Conservation (phyloP, 2,797 vertebrate genomes). For the Galago senegalensis region DNA sequence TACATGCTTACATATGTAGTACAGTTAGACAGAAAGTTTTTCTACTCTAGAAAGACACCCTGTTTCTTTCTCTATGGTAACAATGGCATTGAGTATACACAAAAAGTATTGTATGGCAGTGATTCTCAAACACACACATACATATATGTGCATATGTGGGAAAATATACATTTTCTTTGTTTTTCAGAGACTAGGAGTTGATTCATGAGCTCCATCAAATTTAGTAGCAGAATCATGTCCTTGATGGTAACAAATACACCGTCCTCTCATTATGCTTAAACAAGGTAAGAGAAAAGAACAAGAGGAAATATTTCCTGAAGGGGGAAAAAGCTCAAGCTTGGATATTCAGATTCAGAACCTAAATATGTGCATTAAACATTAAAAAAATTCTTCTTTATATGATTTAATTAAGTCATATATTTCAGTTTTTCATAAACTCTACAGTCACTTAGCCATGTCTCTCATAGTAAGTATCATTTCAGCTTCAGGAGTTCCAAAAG, state of each 20-base stretch:
- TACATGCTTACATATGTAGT: neutral
- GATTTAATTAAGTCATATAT: constrained; percentile 74
- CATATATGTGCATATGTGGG: neutral
- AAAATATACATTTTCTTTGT: too few species aligned
- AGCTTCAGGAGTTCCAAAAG: constrained; percentile 73
- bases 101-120: neutral
- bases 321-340: neutral
- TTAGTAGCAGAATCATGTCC: neutral
- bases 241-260: neutral
- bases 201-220: neutral
- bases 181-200: neutral
- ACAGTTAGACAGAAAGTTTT: neutral
- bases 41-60: neutral
- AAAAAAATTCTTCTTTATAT: constrained; percentile 76
- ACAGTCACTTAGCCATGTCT: constrained; percentile 76
- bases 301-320: neutral
- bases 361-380: constrained; percentile 80
- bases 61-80: neutral
- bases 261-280: neutral
- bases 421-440: constrained; percentile 71
- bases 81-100: neutral
- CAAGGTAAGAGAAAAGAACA: neutral
- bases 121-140: neutral
- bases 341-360: constrained; percentile 71
- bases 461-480: constrained; percentile 72